Evolutionary conservation across 2,113 vertebrate species (phyloP), one percentile per base, ranked within the genome.

Genomic region (Pollachius pollachius): DNA sequence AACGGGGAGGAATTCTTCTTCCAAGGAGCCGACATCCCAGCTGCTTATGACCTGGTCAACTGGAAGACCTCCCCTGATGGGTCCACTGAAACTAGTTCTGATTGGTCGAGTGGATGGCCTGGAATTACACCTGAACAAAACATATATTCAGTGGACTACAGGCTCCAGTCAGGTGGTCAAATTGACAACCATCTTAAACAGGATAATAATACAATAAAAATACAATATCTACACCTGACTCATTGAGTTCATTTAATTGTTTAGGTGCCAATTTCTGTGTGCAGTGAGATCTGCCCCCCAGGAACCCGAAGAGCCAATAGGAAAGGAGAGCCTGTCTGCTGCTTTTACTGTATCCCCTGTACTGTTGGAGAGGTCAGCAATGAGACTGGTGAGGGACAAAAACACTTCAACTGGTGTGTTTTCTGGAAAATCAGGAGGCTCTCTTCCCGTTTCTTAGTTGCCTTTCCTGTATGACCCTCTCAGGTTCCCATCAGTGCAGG

Each of bases 281-380:
- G 92, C 66, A 92, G 91, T 52, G 82, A 93, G 17, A 81, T 84
- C 23, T 94, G 94, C 64, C 81, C 68, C 48, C 87, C 90, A 15
- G 92, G 92, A 12, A 91, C 89, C 6, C 69, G 82, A 37, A 90
- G 88, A 70, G 90, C 89, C 30, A 87, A 85, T 73, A 85, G 68
- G 21, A 91, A 93, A 3, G 89, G 91, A 7, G 70, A 94, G 62
- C 90, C 92, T 0, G 66, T 79, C 16, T 94, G 92, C 67, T 93
- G 92, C 79, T 95, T 93, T 70, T 89, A 94, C 65, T 94, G 91
- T 61, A 82, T 94, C 17, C 85, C 67, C 1, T 94, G 93, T 76
- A 90, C 91, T 64, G 91, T 93, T 52, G 93, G 93, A 64, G 81
- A 90, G 5, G 81, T 93, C 65, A 92, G 85, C 66, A 77, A 80